Evolutionary conservation across 2,888 invertebrate genomes (phyloP).

Genomic region (Tricholauxania praeusta): DNA sequence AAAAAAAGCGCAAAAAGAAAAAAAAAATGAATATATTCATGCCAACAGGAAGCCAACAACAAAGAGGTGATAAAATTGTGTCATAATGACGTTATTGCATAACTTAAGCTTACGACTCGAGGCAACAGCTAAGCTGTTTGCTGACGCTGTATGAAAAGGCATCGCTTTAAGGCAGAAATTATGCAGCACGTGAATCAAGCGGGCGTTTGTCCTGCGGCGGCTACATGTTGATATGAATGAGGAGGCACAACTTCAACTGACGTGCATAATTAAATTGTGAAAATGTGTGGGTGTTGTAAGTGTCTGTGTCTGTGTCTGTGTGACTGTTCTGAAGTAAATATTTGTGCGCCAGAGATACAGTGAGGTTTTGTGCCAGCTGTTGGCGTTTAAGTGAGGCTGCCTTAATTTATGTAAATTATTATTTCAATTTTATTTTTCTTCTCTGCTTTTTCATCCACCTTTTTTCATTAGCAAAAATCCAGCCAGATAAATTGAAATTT

Average conservation of each 20-base stretch:
- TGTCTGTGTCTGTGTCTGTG: background rate
- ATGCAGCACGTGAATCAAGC: no score
- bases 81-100: background rate
- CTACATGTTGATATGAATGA: no score
- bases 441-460: background rate
- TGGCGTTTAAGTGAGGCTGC: conserved; percentile 5
- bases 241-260: conserved; percentile 4
- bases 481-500: conserved; percentile 1
- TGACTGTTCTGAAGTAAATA: no score
- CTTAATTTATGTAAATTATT: background rate
- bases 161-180: no score
- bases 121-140: no score
- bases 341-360: background rate
- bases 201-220: no score
- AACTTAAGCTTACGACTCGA: no score
- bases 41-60: background rate
- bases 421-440: background rate
- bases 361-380: background rate
- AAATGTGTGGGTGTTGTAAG: background rate
- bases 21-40: conserved; percentile 9
- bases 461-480: background rate
- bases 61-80: conserved; percentile 1
- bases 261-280: conserved; percentile 25
- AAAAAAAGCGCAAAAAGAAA: conserved; percentile 25
- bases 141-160: no score